Conservation (phyloP, 2,113 vertebrate genomes). For the Hipposideros armiger region DNA sequence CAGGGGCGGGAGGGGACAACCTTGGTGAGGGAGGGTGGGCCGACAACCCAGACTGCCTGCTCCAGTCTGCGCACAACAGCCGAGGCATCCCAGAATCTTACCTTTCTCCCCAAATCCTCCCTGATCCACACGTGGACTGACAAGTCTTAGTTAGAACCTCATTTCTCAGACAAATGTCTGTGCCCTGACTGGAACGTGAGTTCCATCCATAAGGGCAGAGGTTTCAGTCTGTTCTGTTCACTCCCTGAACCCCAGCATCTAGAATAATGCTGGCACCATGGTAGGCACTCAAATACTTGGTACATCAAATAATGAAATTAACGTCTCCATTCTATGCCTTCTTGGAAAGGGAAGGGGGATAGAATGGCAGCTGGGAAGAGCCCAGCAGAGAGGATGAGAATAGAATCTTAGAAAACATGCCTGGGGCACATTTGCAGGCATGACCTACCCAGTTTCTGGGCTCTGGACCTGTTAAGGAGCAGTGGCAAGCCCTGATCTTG, state of each 20-base stretch:
- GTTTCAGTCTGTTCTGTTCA: not conserved
- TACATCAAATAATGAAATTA: not conserved
- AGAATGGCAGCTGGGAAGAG: not conserved
- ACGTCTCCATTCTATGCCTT: not conserved
- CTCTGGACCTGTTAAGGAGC: not conserved
- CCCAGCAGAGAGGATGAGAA: not conserved
- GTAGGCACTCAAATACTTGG: not conserved
- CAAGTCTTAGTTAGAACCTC: not conserved
- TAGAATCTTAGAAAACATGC: not conserved
- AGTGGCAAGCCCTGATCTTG: not conserved
- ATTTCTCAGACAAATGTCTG: not conserved
- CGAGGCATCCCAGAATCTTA: not conserved
- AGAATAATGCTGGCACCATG: not conserved
- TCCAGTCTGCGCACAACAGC: not conserved
- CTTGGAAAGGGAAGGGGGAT: not conserved
- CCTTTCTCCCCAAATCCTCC: not conserved
- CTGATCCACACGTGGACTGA: fast-evolving
- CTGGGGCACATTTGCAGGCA: not conserved
- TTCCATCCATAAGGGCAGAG: not conserved
- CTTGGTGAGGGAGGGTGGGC: no score
- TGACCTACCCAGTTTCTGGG: not conserved
- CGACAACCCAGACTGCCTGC: not conserved
- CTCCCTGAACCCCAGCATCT: not conserved
- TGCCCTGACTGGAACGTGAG: not conserved
- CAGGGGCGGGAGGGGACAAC: fast-evolving